Evolutionary conservation across 2,797 vertebrate genomes (phyloP).

Genomic region (Myiotriccus ornatus): DNA sequence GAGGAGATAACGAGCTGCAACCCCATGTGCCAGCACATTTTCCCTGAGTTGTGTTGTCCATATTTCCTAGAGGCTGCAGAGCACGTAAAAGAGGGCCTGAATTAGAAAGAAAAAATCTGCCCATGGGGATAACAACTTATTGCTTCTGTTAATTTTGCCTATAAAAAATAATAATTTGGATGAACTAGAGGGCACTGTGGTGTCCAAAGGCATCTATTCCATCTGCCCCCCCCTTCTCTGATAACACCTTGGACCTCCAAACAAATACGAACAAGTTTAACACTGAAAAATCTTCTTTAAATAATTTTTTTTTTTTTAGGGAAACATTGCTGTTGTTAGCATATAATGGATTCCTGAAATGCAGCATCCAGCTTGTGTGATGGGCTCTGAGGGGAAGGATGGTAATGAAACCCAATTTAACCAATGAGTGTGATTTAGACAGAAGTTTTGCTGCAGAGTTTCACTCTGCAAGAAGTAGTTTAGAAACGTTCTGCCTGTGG

Average conservation of each 20-base stretch:
- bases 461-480: not conserved
- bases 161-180: not conserved
- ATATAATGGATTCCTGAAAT: not conserved
- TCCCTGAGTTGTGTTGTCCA: not conserved
- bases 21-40: not conserved
- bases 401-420: not conserved
- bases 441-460: constrained; percentile 6
- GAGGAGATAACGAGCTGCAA: not conserved
- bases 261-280: not conserved
- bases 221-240: not conserved
- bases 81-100: not conserved
- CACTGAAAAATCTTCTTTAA: not conserved
- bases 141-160: not conserved
- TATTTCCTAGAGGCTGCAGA: not conserved
- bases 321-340: not conserved
- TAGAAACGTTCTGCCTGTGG: not conserved
- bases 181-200: not conserved
- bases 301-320: not conserved
- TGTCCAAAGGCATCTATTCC: not conserved
- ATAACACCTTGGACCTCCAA: not conserved
- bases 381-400: not conserved
- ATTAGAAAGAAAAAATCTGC: not conserved
- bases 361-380: not conserved
- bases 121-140: not conserved
- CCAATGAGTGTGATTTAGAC: constrained; percentile 24